These are phyloP conservation scores for Hypomecis punctinalis DNA, from an alignment of 2,888 invertebrate species.

Conservation along the genomic window DNA sequence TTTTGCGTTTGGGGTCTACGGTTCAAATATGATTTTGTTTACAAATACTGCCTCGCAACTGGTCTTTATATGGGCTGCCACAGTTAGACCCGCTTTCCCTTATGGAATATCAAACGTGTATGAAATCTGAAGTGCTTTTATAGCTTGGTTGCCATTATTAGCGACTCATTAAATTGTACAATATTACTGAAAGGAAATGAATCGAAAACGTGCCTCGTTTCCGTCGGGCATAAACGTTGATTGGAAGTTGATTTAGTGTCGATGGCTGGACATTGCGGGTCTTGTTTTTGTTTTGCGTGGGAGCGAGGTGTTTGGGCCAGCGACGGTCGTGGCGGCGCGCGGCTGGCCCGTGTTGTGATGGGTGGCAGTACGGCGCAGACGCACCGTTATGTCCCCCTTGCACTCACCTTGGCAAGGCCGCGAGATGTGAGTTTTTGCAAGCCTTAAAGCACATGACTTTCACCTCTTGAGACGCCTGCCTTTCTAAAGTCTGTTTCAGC, in stretches of 20 bases:
- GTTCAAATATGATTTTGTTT: constrained; percentile 58
- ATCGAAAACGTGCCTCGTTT: constrained; percentile 69
- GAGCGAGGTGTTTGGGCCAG: constrained; percentile 34
- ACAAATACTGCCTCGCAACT: constrained; percentile 59
- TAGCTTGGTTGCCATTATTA: constrained; percentile 60
- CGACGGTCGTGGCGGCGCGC: constrained; percentile 56
- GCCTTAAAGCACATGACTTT: constrained; percentile 80
- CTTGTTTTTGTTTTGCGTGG: constrained; percentile 45
- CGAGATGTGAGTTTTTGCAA: constrained; percentile 83
- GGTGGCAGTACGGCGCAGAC: constrained; percentile 59
- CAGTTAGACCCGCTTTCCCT: constrained; percentile 72
- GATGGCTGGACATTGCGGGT: constrained; percentile 49
- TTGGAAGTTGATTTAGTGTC: constrained; percentile 39
- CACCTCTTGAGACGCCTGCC: constrained; percentile 75
- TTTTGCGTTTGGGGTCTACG: constrained; percentile 20
- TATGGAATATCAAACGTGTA: constrained; percentile 66
- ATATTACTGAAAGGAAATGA: constrained; percentile 73
- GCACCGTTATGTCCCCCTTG: constrained; percentile 82
- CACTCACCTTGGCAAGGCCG: constrained; percentile 85
- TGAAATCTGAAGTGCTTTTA: constrained; percentile 65
- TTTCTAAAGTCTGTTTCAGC: constrained; percentile 72
- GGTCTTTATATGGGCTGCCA: constrained; percentile 54
- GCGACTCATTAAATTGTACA: constrained; percentile 61
- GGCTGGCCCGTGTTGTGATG: constrained; percentile 53
- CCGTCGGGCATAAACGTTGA: constrained; percentile 46